A percentile compares a stretch with the other conserved stretches of the same genome.
Conservation (phyloP, 2,888 invertebrate species). For the Dorcus parallelipipedus region DNA sequence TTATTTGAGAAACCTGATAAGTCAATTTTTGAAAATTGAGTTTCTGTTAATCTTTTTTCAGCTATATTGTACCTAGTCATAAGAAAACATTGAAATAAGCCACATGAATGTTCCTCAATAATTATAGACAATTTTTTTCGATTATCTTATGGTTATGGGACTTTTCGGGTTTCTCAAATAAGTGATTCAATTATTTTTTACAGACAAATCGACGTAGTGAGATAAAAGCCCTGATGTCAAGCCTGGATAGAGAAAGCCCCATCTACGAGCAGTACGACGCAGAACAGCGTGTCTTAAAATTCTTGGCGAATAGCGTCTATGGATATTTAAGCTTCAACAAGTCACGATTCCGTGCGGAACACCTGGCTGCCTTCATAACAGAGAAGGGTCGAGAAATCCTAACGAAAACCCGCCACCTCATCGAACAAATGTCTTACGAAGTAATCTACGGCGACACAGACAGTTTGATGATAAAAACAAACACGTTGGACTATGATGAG, state of each 20-base stretch:
- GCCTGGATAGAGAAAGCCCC: neutral
- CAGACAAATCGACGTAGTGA: too few relatives aligned
- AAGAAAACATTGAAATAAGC: too few relatives aligned
- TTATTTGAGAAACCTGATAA: too few relatives aligned
- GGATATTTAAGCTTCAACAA: constrained; percentile 83
- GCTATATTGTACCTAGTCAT: too few relatives aligned
- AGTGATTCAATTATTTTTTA: too few relatives aligned
- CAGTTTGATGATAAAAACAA: constrained; percentile 82
- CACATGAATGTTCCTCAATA: too few relatives aligned
- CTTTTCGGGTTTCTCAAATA: too few relatives aligned
- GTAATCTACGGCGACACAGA: constrained; percentile 98
- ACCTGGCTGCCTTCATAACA: constrained; percentile 87
- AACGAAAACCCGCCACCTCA: constrained; percentile 80
- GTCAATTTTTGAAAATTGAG: too few relatives aligned
- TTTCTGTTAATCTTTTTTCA: too few relatives aligned
- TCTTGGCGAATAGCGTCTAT: constrained; percentile 68
- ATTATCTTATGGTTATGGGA: too few relatives aligned
- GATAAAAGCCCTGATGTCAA: neutral
- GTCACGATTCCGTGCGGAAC: constrained; percentile 91
- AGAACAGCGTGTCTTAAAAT: neutral
- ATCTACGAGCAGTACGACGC: too few relatives aligned
- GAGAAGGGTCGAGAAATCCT: constrained; percentile 82
- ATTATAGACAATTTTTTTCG: too few relatives aligned
- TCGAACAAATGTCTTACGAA: constrained; percentile 80
- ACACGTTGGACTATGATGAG: neutral